Evolutionary conservation across 2,113 vertebrate species (phyloP).

Genomic region (Syrrhaptes paradoxus): DNA sequence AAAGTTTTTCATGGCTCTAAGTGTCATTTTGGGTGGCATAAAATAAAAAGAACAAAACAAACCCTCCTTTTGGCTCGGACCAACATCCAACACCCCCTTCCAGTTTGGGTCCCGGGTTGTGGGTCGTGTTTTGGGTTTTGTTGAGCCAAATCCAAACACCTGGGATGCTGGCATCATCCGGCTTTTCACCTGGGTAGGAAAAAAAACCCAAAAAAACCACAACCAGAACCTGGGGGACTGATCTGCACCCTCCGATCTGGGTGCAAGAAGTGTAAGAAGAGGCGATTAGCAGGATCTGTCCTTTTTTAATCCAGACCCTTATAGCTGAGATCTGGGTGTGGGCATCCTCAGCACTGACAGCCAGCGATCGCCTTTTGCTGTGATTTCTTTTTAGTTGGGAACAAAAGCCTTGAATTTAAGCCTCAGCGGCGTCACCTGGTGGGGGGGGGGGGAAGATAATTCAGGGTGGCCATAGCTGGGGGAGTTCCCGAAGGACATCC

Average conservation of each 20-base stretch:
- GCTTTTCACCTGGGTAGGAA: background rate
- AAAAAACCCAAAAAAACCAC: too few relatives aligned
- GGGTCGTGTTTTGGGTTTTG: background rate
- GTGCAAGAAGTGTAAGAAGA: background rate
- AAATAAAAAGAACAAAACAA: background rate
- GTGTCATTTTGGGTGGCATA: background rate
- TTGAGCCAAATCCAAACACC: background rate
- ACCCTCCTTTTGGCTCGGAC: background rate
- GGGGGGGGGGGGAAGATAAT: background rate
- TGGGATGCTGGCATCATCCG: accelerated
- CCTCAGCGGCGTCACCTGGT: background rate
- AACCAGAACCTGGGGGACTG: too few relatives aligned
- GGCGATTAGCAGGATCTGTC: background rate
- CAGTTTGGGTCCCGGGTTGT: background rate
- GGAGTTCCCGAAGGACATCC: background rate
- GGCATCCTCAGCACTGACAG: background rate
- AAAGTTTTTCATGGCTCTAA: background rate
- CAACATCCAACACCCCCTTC: background rate
- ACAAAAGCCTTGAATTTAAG: background rate
- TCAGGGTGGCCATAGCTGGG: background rate
- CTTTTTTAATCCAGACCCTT: too few relatives aligned
- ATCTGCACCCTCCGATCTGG: too few relatives aligned
- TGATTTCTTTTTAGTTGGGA: background rate
- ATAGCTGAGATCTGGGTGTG: accelerated
- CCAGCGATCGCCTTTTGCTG: background rate